Evolutionary conservation across 2,113 vertebrate species (phyloP).

Genomic region (Carettochelys insculpta): DNA sequence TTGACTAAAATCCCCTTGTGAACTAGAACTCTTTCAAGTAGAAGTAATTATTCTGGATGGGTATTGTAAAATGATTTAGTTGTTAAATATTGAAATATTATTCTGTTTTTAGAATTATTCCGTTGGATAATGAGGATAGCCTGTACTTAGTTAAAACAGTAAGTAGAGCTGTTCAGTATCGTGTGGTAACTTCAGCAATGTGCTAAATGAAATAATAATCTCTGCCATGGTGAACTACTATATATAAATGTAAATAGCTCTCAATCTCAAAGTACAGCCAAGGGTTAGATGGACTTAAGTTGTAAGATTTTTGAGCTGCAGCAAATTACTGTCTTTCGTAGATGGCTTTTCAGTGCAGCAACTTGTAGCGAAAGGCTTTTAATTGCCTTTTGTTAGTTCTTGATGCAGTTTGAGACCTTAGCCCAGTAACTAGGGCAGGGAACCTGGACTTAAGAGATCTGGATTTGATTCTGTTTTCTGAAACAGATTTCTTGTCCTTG

Average conservation of each 20-base stretch:
- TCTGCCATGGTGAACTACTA: neutral
- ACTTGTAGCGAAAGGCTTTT: neutral
- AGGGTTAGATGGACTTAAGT: neutral
- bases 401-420: neutral
- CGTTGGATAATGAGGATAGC: slow-evolving; percentile 83
- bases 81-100: slow-evolving; percentile 1
- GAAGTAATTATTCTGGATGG: neutral
- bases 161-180: slow-evolving; percentile 64
- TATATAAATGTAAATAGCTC: neutral
- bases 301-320: neutral
- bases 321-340: neutral
- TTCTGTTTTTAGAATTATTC: slow-evolving; percentile 81
- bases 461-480: neutral
- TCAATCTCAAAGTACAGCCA: neutral
- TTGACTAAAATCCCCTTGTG: neutral
- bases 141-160: slow-evolving; percentile 90
- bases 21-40: neutral
- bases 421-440: neutral
- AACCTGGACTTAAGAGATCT: neutral
- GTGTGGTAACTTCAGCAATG: neutral
- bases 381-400: neutral
- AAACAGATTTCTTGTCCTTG: neutral
- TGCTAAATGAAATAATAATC: neutral
- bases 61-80: neutral
- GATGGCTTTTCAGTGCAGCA: neutral